A percentile compares a stretch with the other conserved stretches of the same genome.
Conservation (phyloP, 2,797 vertebrate genomes). For the Uromys caudimaculatus region DNA sequence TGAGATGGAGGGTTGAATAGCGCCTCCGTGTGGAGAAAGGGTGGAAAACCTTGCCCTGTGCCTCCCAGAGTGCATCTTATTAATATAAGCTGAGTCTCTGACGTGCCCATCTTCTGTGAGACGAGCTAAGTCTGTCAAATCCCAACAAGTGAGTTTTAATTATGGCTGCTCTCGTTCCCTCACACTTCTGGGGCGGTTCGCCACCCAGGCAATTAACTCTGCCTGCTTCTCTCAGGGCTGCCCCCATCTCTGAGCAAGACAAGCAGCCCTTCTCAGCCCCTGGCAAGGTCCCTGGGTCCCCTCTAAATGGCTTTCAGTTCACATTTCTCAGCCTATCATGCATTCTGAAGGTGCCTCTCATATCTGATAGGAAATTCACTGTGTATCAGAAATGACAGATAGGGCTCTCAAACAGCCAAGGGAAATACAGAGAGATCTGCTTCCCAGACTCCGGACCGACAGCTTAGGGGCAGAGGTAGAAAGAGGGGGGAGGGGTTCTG, state of each 20-base stretch:
- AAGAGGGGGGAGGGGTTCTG: neutral
- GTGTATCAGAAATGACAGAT: neutral
- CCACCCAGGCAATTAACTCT: conserved; percentile 78
- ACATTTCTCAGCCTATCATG: neutral
- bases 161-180: conserved; percentile 39
- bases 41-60: neutral
- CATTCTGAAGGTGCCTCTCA: neutral
- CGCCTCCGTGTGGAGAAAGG: rapidly evolving
- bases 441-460: conserved; percentile 12
- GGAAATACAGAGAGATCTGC: conserved; percentile 67
- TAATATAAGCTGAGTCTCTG: neutral
- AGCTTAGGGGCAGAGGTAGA: neutral
- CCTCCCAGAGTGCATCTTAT: neutral
- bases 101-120: neutral
- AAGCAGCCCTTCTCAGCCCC: neutral
- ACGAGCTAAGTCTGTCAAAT: neutral
- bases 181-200: neutral
- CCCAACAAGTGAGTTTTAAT: conserved; percentile 25
- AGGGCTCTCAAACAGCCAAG: conserved; percentile 38
- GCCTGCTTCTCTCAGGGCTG: conserved; percentile 57
- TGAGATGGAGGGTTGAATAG: neutral
- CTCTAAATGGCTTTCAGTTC: conserved; percentile 51
- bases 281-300: neutral
- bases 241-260: conserved; percentile 65
- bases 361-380: conserved; percentile 36